phyloP scores from a whole-genome alignment of 1,140 invertebrate species.

The Bombyx mandarina region DNA sequence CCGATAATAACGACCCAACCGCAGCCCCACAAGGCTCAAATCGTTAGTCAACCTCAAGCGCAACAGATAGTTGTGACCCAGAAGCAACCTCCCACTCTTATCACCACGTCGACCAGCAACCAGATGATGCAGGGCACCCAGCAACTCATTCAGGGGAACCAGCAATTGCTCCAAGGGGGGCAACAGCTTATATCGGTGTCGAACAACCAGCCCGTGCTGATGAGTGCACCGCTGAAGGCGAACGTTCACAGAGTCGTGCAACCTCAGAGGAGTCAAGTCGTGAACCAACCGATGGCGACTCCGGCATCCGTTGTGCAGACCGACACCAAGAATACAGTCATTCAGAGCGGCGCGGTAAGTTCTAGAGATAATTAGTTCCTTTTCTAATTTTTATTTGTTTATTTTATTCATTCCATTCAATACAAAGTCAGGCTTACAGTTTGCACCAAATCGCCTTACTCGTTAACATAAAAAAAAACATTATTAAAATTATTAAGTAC shows the following conservation, averaged over 20 bases:
- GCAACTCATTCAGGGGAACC: conserved; percentile 26
- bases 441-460: too few species aligned
- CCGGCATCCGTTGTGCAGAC: conserved; percentile 16
- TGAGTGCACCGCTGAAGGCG: conserved; percentile 46
- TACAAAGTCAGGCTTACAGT: too few species aligned
- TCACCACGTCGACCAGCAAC: conserved; percentile 41
- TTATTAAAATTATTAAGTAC: too few species aligned
- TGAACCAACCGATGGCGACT: conserved; percentile 16
- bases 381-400: too few species aligned
- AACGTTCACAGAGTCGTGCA: conserved; percentile 43
- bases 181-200: conserved; percentile 59
- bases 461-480: too few species aligned
- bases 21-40: conserved; percentile 63
- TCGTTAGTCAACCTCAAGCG: conserved; percentile 40
- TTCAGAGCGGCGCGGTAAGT: conserved; percentile 37
- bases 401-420: too few species aligned
- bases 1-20: conserved; percentile 65
- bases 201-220: conserved; percentile 56
- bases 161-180: conserved; percentile 28
- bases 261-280: conserved; percentile 39
- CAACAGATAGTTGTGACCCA: conserved; percentile 60
- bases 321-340: conserved; percentile 31
- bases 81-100: conserved; percentile 51
- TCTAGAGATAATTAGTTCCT: too few species aligned
- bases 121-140: conserved; percentile 37